Evolutionary conservation across 2,888 invertebrate species (phyloP), one percentile per base, ranked within the genome.

Genomic region (Netelia virgata): DNA sequence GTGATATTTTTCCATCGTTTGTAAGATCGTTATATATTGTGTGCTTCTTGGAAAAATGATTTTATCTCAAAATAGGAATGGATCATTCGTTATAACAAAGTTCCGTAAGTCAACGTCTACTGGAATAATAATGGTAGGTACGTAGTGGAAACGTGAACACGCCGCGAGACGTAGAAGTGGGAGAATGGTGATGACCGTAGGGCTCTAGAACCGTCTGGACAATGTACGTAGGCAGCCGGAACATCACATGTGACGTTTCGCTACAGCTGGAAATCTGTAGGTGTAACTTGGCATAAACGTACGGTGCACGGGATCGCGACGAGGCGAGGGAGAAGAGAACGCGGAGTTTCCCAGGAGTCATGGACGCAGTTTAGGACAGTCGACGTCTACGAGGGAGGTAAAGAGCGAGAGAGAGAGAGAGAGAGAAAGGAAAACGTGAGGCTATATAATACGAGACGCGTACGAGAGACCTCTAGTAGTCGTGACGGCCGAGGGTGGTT

Each of bases 311-410:
- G 20, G 41, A 36, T 61, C n/a, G 79, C 23, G 1, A 14, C 63
- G n/a, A 11, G 50, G 14, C 43, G 72, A 36, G 16, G 68, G 72
- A 28, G 57, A 66, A 79, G 70, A 43, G 50, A 50, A 81, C 53
- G 74, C 47, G 74, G 18, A 81, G 81, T 69, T 81, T 69, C 81
- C 74, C 68, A 81, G 53, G 74, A 74, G 63, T 75, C 74, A 81
- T 74, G 81, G 36, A 81, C 68, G 81, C 74, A 81, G 81, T 81
- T 81, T 81, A 74, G 74, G 74, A 63, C 74, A 75, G 68, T 81
- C 61, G 73, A 75, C 69, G 74, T 75, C 55, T 61, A 63, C 36
- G 36, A 36, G 36, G 36, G 36, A 36, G 36, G 36, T 36, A 36
- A 36, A 36, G 66, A 66, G 57, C 16, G 20, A 43, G 64, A 64